Evolutionary conservation across 2,113 vertebrate species (phyloP).

Genomic region (Microcebus jonahi): DNA sequence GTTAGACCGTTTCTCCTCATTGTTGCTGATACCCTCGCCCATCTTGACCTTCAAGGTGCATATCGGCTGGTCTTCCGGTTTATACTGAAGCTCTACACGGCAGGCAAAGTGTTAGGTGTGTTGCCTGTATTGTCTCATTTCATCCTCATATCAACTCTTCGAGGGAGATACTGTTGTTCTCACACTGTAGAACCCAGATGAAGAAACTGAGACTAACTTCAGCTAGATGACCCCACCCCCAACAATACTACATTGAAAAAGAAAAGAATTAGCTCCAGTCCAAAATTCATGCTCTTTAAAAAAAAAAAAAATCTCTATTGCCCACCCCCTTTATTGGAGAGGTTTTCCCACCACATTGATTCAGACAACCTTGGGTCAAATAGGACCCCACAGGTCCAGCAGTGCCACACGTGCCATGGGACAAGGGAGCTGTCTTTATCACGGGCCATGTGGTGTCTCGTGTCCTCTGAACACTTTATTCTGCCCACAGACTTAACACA

Average conservation of each 20-base stretch:
- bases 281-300: not conserved
- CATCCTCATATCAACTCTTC: not conserved
- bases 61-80: fast-evolving
- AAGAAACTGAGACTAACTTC: not conserved
- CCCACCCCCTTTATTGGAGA: not conserved
- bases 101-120: no score
- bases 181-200: fast-evolving
- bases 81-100: fast-evolving
- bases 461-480: not conserved
- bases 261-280: not conserved
- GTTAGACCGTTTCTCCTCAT: not conserved
- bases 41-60: not conserved
- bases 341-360: not conserved
- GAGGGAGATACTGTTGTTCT: not conserved
- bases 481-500: not conserved
- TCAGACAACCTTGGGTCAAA: not conserved
- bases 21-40: not conserved
- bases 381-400: not conserved
- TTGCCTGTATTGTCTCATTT: not conserved
- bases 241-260: no score
- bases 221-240: not conserved
- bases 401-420: fast-evolving
- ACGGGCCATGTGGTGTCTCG: fast-evolving
- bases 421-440: fast-evolving
- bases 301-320: not conserved